Conservation (phyloP, 2,888 invertebrate genomes). For the Leptarthrus brevirostris region DNA sequence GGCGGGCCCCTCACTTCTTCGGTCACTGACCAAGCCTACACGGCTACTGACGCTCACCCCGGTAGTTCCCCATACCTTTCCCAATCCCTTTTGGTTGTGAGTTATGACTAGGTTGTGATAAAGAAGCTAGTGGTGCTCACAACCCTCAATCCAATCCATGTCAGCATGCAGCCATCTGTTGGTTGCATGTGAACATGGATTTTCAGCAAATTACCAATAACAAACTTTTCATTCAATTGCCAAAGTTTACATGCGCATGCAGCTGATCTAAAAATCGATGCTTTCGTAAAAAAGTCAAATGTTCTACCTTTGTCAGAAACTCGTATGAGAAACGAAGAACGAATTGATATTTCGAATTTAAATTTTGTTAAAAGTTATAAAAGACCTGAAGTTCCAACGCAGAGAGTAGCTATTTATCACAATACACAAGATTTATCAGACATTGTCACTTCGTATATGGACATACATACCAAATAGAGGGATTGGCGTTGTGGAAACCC, state of each 20-base stretch:
- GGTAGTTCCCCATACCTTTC: too few species aligned
- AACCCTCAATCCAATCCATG: too few species aligned
- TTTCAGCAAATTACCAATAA: too few species aligned
- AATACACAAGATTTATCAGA: conserved; percentile 50
- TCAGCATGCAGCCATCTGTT: too few species aligned
- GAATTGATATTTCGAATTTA: conserved; percentile 53
- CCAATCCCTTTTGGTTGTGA: too few species aligned
- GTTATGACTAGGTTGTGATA: too few species aligned
- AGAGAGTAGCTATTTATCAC: conserved; percentile 54
- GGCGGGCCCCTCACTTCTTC: too few species aligned
- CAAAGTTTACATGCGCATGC: conserved; percentile 39
- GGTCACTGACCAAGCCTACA: too few species aligned
- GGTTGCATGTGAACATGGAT: too few species aligned
- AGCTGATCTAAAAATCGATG: conserved; percentile 30
- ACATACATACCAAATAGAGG: conserved; percentile 47
- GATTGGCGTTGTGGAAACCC: conserved; percentile 40
- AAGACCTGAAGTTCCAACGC: conserved; percentile 52
- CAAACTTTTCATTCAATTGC: conserved; percentile 45
- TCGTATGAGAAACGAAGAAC: conserved; percentile 53
- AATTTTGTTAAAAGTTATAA: conserved; percentile 54
- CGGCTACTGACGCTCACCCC: too few species aligned
- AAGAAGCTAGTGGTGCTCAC: too few species aligned
- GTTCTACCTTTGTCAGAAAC: conserved; percentile 50
- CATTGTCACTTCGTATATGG: conserved; percentile 51
- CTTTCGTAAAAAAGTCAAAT: conserved; percentile 45